Conservation (phyloP, 2,888 invertebrate genomes). For the Xestia c-nigrum region DNA sequence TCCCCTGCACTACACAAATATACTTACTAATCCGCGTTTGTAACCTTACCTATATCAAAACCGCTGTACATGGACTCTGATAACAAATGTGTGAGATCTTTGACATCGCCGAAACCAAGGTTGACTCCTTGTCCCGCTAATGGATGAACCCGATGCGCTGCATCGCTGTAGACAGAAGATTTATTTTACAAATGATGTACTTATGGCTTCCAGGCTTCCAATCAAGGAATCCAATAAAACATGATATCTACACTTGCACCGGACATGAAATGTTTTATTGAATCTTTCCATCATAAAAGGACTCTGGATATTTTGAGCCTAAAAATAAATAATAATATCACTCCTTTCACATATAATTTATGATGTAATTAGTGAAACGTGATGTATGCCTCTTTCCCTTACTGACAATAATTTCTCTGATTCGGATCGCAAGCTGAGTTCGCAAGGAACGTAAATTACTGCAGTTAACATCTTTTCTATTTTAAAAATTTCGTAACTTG, state of each 20-base stretch:
- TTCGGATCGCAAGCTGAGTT: too few relatives aligned
- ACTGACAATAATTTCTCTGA: background rate
- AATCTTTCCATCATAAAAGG: background rate
- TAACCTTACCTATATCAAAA: constrained; percentile 92
- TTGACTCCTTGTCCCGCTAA: constrained; percentile 99
- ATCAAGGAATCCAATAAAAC: background rate
- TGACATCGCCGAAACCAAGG: constrained; percentile 98
- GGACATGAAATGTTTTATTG: background rate
- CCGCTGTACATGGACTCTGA: constrained; percentile 94
- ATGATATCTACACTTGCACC: background rate
- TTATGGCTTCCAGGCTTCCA: background rate
- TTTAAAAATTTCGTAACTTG: background rate
- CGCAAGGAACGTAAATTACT: too few relatives aligned
- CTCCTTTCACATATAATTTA: background rate
- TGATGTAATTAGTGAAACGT: too few relatives aligned
- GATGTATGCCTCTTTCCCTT: too few relatives aligned
- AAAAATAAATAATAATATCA: background rate
- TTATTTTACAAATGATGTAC: background rate
- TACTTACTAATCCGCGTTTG: background rate
- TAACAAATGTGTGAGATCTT: constrained; percentile 93
- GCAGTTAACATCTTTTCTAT: background rate
- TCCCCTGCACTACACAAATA: background rate
- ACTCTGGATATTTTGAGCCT: background rate
- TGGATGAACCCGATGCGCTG: constrained; percentile 98
- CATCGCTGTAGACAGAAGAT: constrained; percentile 91